Evolutionary conservation across 1,140 invertebrate genomes (phyloP), one percentile per base, ranked within the genome.

Genomic region (Aplysia californica): DNA sequence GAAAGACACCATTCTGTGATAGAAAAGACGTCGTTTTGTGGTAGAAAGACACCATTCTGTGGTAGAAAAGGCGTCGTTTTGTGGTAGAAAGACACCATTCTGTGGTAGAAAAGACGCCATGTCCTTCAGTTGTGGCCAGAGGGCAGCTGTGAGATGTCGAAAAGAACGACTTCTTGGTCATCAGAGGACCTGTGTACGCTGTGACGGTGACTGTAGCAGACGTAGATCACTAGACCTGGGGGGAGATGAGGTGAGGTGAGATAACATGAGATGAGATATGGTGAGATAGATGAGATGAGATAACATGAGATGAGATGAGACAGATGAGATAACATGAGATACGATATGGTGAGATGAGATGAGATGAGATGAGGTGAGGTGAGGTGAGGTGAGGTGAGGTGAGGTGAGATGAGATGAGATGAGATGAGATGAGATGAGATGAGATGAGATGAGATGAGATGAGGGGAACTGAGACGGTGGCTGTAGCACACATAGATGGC

Each of bases 161-260:
- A 85, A 15, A 87, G 73, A 26, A 85, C 80, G 0, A 85, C 85
- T 68, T 87, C 84, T 59, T 87, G 83, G 0, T 87, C 84, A 65
- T 87, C 85, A 5, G 59, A 50, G 20, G 59, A 56, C 21, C 75
- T 59, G 69, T 96, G 93, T 87, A 95, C 95, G 87, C 95, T 96
- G 82, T 97, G 94, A 77, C 95, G 93, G 36, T 96, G 95, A 0
- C 96, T 95, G 85, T 96, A 97, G 0, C 94, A 88, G 86, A 96
- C 96, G 86, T 97, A 97, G 6, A 96, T 92, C 23, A 96, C 88
- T 65, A 96, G 90, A 78, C 95, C 95, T 95, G 88, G 23, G 80
- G 91, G n/a, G n/a, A 50, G 58, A n/a, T 5, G 50, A 55, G 41
- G 35, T 20, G 1, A 29, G 3, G 15, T 15, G 5, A 38, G 26